Percentiles rank a stretch among this genome's conserved stretches.
phyloP scores from a whole-genome alignment of 1,140 invertebrate species.

The Elysia chlorotica region DNA sequence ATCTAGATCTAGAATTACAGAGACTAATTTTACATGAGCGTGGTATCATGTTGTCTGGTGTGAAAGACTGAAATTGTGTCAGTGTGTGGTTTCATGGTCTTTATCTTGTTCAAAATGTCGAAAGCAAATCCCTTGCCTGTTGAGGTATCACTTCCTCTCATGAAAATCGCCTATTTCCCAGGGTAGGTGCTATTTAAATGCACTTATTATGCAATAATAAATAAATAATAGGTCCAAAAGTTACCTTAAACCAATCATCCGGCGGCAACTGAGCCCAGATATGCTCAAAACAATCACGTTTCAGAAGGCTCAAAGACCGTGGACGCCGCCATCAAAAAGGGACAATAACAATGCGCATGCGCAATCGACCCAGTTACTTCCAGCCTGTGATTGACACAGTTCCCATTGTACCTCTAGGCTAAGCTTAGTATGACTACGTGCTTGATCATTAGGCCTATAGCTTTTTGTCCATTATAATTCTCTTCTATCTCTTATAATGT shows the following conservation, averaged over 20 bases:
- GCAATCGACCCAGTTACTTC: neutral
- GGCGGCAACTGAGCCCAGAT: neutral
- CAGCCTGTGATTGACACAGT: too few relatives aligned
- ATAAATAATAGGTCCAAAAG: slow-evolving; percentile 2
- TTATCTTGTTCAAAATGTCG: neutral
- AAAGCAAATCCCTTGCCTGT: neutral
- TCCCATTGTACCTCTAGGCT: neutral
- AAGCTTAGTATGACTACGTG: neutral
- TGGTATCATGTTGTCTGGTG: too few relatives aligned
- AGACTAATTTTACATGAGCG: too few relatives aligned
- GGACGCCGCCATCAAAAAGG: slow-evolving; percentile 20
- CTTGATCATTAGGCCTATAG: too few relatives aligned
- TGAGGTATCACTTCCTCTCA: too few relatives aligned
- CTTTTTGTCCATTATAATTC: too few relatives aligned
- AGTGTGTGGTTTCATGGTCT: neutral
- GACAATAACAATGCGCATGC: slow-evolving; percentile 14
- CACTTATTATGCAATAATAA: neutral
- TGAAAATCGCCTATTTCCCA: neutral
- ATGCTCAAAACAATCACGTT: slow-evolving; percentile 13
- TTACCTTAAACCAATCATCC: neutral
- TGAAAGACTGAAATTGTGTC: neutral
- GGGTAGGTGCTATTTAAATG: neutral
- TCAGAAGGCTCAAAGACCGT: slow-evolving; percentile 7
- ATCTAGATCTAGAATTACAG: too few relatives aligned
- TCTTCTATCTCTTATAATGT: too few relatives aligned